These are phyloP conservation scores for Isoperla grammatica DNA, from an alignment of 2,888 invertebrate species.

Conservation along the genomic window DNA sequence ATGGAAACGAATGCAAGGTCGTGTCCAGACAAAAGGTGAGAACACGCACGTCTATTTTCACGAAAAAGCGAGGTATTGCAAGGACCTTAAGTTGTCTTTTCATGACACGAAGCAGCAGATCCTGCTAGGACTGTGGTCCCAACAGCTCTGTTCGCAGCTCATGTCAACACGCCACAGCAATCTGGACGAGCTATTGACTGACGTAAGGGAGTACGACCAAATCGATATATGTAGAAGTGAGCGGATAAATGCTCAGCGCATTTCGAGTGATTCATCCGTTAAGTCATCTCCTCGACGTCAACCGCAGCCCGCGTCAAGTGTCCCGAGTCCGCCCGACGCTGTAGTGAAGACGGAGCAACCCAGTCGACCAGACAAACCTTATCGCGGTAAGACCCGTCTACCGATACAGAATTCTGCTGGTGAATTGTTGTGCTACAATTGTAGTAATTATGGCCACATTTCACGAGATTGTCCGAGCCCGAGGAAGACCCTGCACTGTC, in stretches of 20 bases:
- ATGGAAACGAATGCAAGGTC: neutral
- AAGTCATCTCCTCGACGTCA: neutral
- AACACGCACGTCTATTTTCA: neutral
- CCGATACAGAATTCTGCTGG: neutral
- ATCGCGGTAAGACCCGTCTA: neutral
- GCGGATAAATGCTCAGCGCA: no score
- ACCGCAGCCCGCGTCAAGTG: neutral
- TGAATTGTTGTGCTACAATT: neutral
- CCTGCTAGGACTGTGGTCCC: neutral
- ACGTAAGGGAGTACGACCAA: neutral
- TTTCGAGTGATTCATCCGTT: no score
- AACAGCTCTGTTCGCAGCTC: neutral
- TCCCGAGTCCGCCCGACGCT: neutral
- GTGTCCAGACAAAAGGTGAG: neutral
- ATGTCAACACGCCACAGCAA: neutral
- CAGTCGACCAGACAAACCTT: neutral
- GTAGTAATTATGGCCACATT: neutral
- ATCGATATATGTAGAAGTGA: neutral
- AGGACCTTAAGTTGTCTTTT: neutral
- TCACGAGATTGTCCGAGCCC: slow-evolving; percentile 1
- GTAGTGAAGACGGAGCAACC: neutral
- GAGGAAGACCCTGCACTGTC: neutral
- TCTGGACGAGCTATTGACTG: neutral
- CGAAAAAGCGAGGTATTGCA: neutral
- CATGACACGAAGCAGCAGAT: neutral